Percentiles rank a stretch among this genome's conserved stretches.
phyloP scores from a whole-genome alignment of 2,113 vertebrate genomes.

The Ictalurus furcatus region DNA sequence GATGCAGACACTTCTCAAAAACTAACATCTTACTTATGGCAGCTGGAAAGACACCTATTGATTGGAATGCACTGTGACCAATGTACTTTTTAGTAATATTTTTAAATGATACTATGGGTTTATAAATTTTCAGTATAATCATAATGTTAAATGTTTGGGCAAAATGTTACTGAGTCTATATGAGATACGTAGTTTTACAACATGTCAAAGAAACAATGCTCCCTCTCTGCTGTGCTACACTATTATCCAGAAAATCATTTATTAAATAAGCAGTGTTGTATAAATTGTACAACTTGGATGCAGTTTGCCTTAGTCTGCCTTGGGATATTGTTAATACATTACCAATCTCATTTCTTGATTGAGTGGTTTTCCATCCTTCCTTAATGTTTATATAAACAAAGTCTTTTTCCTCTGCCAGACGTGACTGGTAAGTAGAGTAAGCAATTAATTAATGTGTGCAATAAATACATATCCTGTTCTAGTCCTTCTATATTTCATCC shows the following conservation, averaged over 20 bases:
- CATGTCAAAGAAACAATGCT: background rate
- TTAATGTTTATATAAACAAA: background rate
- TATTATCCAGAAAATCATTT: background rate
- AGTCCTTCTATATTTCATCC: no score
- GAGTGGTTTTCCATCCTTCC: background rate
- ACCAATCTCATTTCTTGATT: background rate
- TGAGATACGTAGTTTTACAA: background rate
- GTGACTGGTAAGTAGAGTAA: no score
- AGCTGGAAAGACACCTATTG: conserved; percentile 82
- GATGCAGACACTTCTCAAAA: conserved; percentile 91
- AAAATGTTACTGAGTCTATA: background rate
- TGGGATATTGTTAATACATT: background rate
- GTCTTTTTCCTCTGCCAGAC: background rate
- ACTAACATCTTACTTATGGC: conserved; percentile 83
- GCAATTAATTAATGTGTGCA: no score
- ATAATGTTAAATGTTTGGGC: background rate
- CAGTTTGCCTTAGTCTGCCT: background rate
- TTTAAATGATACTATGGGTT: background rate
- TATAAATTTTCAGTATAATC: background rate
- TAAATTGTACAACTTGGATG: background rate
- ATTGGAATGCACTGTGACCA: conserved; percentile 83
- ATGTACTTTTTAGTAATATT: background rate
- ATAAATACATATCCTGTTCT: no score
- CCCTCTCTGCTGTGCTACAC: background rate
- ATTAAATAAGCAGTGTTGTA: background rate